phyloP scores from a whole-genome alignment of 2,888 invertebrate genomes.

The Tetropium fuscum region DNA sequence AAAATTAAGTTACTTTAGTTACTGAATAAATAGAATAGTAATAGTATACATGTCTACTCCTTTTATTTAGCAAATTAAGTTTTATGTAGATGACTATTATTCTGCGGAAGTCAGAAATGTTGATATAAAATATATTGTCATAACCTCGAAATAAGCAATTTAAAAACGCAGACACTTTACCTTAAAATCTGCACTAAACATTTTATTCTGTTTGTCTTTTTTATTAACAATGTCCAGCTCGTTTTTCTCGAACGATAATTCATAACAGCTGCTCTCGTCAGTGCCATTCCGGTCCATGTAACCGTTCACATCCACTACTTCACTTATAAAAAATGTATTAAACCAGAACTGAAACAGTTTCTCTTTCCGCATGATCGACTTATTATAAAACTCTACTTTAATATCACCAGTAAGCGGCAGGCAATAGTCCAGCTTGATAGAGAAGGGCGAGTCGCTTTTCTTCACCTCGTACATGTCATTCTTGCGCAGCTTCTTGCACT shows the following conservation, averaged over 20 bases:
- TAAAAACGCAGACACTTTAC: constrained; percentile 66
- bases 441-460: constrained; percentile 68
- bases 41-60: too few relatives aligned
- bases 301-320: constrained; percentile 38
- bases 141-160: neutral
- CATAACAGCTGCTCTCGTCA: constrained; percentile 56
- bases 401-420: constrained; percentile 88
- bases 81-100: too few relatives aligned
- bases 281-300: constrained; percentile 37
- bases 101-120: too few relatives aligned
- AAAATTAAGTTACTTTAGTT: too few relatives aligned
- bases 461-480: constrained; percentile 68
- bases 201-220: constrained; percentile 89
- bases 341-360: constrained; percentile 98
- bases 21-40: too few relatives aligned
- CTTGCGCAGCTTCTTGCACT: constrained; percentile 60
- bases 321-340: constrained; percentile 92
- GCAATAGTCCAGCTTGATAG: constrained; percentile 73
- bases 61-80: too few relatives aligned
- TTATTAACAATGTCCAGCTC: constrained; percentile 95
- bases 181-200: constrained; percentile 88
- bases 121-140: neutral
- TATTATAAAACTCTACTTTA: constrained; percentile 90
- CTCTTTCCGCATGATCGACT: constrained; percentile 86
- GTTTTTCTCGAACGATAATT: constrained; percentile 79